A percentile compares a stretch with the other conserved stretches of the same genome.
Evolutionary conservation across 2,888 invertebrate species (phyloP).

Genomic region (Spialia ferax): DNA sequence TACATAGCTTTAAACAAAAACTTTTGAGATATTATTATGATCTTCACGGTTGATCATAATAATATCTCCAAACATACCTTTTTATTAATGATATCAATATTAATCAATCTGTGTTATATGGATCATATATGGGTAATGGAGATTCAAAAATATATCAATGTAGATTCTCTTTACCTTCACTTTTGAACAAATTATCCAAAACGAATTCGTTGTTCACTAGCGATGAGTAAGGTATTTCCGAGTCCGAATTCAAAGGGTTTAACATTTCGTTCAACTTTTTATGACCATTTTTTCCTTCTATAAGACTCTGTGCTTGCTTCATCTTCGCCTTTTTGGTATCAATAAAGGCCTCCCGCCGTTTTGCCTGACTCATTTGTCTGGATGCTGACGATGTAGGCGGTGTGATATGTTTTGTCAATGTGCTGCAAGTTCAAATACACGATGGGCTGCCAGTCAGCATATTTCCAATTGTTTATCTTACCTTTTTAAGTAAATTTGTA

Average conservation of each 20-base stretch:
- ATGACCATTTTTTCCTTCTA: conserved; percentile 71
- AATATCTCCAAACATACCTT: too few relatives aligned
- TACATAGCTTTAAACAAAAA: too few relatives aligned
- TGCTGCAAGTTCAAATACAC: conserved; percentile 72
- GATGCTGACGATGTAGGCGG: conserved; percentile 82
- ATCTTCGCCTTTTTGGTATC: conserved; percentile 74
- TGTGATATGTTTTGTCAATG: conserved; percentile 90
- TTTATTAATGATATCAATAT: too few relatives aligned
- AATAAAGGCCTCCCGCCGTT: conserved; percentile 73
- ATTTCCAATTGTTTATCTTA: too few relatives aligned
- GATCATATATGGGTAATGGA: too few relatives aligned
- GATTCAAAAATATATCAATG: background rate
- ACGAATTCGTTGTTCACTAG: conserved; percentile 72
- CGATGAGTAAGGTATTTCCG: conserved; percentile 77
- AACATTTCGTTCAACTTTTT: conserved; percentile 64
- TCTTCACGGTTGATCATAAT: too few relatives aligned
- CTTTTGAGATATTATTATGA: too few relatives aligned
- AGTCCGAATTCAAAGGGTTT: conserved; percentile 73
- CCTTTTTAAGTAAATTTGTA: too few relatives aligned
- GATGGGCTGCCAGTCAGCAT: too few relatives aligned
- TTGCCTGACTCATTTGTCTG: conserved; percentile 64
- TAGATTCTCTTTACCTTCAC: conserved; percentile 60
- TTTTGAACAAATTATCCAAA: conserved; percentile 71
- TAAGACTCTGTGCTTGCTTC: conserved; percentile 71
- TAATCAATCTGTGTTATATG: too few relatives aligned